A percentile compares a stretch with the other conserved stretches of the same genome.
These are phyloP conservation scores for Smittia aterrima DNA, from an alignment of 2,888 invertebrate genomes.

Conservation along the genomic window DNA sequence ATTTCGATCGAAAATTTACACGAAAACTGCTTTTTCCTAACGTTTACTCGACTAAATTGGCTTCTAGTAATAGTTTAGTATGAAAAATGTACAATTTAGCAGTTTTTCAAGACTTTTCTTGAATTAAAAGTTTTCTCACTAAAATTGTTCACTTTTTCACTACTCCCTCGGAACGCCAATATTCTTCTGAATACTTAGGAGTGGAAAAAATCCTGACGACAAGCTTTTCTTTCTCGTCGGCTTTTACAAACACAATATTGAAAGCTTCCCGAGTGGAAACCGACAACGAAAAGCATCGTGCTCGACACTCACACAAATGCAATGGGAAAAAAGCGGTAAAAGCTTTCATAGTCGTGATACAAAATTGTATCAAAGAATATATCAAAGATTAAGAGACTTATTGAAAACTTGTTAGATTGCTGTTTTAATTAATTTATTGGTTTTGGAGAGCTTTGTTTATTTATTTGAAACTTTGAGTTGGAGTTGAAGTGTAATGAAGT, in stretches of 20 bases:
- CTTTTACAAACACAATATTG: background rate
- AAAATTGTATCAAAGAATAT: no score
- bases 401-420: no score
- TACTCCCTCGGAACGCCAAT: conserved; percentile 33
- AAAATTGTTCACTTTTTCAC: conserved; percentile 39
- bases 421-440: no score
- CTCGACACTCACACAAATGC: background rate
- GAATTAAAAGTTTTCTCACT: conserved; percentile 35
- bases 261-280: background rate
- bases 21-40: conserved; percentile 23
- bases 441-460: no score
- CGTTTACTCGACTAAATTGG: conserved; percentile 35
- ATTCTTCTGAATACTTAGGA: conserved; percentile 36
- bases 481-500: no score
- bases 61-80: conserved; percentile 26
- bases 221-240: conserved; percentile 30
- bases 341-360: background rate
- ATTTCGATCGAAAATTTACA: conserved; percentile 37
- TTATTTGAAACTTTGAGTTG: no score
- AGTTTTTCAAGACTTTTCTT: conserved; percentile 38
- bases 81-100: conserved; percentile 37
- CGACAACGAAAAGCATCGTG: background rate
- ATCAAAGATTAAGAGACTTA: no score
- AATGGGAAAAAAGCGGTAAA: background rate
- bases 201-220: conserved; percentile 17